Percentiles rank a stretch among this genome's conserved stretches.
Conservation (phyloP, 30 jellyfish, hydroid and myxozoan species). For the Haliclystus octoradiatus region DNA sequence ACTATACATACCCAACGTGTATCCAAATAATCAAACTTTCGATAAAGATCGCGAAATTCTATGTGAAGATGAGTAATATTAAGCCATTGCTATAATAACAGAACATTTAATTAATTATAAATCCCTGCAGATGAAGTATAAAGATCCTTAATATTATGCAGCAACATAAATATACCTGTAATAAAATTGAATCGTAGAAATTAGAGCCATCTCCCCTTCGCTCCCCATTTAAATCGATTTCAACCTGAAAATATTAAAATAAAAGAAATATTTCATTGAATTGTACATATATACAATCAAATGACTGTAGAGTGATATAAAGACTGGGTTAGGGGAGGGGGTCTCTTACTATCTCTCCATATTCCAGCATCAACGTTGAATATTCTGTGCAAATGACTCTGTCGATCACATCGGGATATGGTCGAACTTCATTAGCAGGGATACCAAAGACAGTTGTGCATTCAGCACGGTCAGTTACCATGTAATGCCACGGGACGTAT, state of each 20-base stretch:
- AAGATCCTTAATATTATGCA: too few relatives aligned
- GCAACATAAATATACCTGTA: too few relatives aligned
- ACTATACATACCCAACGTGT: constrained; percentile 93
- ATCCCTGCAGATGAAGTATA: too few relatives aligned
- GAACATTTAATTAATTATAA: too few relatives aligned
- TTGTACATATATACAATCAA: too few relatives aligned
- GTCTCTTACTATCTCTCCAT: constrained; percentile 66
- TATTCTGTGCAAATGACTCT: constrained; percentile 79
- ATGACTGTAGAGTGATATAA: too few relatives aligned
- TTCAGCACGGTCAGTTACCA: constrained; percentile 24
- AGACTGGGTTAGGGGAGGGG: too few relatives aligned
- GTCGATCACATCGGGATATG: constrained; percentile 57
- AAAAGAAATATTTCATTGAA: too few relatives aligned
- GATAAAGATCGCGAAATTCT: constrained; percentile 65
- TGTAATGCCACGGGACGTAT: constrained; percentile 41
- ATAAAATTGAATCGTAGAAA: constrained; percentile 49
- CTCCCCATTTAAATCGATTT: constrained; percentile 71
- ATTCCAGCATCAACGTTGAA: constrained; percentile 55
- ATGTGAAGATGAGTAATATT: constrained; percentile 76
- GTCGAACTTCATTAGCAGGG: constrained; percentile 55
- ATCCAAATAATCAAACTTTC: constrained; percentile 82
- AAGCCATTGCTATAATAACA: constrained; percentile 55
- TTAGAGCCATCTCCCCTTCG: constrained; percentile 95
- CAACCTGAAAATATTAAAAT: constrained; percentile 40
- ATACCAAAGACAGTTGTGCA: constrained; percentile 52